These are phyloP conservation scores for Scrobipalpa costella DNA, from an alignment of 2,888 invertebrate genomes.

Conservation along the genomic window DNA sequence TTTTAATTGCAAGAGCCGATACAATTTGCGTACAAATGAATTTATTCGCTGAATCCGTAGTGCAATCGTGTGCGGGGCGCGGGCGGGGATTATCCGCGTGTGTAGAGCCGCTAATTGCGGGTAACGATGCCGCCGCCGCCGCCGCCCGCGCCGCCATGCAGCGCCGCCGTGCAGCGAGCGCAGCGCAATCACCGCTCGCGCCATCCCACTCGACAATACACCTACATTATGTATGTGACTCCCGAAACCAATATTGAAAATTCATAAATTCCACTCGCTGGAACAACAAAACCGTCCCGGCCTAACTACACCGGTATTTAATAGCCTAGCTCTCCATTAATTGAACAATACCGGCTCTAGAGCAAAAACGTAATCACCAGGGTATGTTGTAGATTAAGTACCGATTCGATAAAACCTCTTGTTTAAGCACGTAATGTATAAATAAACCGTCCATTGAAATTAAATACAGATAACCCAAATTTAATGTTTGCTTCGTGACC, in stretches of 20 bases:
- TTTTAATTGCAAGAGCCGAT: constrained; percentile 81
- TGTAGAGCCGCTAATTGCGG: constrained; percentile 77
- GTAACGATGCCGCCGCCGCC: constrained; percentile 58
- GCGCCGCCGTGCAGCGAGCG: constrained; percentile 24
- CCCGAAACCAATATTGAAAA: constrained; percentile 27
- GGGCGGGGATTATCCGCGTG: constrained; percentile 69
- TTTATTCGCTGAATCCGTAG: constrained; percentile 78
- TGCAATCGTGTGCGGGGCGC: constrained; percentile 63
- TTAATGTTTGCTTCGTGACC: constrained; percentile 21
- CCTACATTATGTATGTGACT: constrained; percentile 9
- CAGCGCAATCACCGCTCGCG: constrained; percentile 34
- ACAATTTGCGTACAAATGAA: constrained; percentile 81
- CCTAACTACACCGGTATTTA: constrained; percentile 19
- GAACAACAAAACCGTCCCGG: constrained; percentile 19
- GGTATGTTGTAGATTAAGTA: constrained; percentile 2
- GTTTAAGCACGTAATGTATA: constrained; percentile 3
- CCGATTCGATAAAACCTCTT: constrained; percentile 4
- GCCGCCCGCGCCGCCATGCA: constrained; percentile 37
- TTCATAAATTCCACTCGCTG: constrained; percentile 25
- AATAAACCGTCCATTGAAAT: constrained; percentile 9
- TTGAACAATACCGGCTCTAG: constrained; percentile 13
- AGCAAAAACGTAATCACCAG: constrained; percentile 7
- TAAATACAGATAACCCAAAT: constrained; percentile 21
- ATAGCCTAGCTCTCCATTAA: constrained; percentile 17
- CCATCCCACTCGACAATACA: constrained; percentile 9